A percentile compares a stretch with the other conserved stretches of the same genome.
Evolutionary conservation across 1,140 invertebrate genomes (phyloP).

Genomic region (Mylabris phalerata): DNA sequence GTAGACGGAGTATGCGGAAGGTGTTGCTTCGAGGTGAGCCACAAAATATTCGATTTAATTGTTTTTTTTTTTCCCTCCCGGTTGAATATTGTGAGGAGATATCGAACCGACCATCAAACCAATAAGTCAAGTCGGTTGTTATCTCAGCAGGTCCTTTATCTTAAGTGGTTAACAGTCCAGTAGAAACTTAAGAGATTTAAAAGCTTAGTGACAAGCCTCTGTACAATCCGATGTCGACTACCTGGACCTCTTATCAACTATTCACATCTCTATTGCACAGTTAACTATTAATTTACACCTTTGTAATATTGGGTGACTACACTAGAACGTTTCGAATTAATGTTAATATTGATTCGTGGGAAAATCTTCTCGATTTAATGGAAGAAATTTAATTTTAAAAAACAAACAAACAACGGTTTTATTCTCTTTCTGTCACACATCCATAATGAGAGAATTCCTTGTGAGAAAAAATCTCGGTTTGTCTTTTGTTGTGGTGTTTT

Average conservation of each 20-base stretch:
- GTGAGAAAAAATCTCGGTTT: too few relatives aligned
- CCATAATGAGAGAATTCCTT: too few relatives aligned
- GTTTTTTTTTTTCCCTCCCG: too few relatives aligned
- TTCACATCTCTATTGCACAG: conserved; percentile 20
- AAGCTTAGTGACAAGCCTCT: conserved; percentile 23
- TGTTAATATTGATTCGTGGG: not conserved
- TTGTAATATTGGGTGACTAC: conserved; percentile 1
- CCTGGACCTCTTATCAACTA: conserved; percentile 22
- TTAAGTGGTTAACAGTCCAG: conserved; percentile 23
- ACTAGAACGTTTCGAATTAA: not conserved
- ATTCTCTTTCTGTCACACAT: too few relatives aligned
- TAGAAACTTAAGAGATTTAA: conserved; percentile 23
- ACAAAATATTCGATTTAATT: too few relatives aligned
- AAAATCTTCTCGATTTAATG: too few relatives aligned
- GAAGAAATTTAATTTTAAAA: too few relatives aligned
- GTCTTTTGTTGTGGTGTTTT: too few relatives aligned
- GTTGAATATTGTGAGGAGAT: too few relatives aligned
- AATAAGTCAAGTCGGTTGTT: too few relatives aligned
- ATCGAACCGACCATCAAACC: too few relatives aligned
- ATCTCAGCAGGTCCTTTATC: conserved; percentile 14
- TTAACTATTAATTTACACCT: conserved; percentile 29
- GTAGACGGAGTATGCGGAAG: conserved; percentile 69
- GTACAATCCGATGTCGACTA: conserved; percentile 20
- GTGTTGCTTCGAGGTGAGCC: conserved; percentile 70
- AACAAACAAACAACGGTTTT: too few relatives aligned